Percentiles rank a stretch among this genome's conserved stretches.
Evolutionary conservation across 2,113 vertebrate species (phyloP).

Genomic region (Octodon degus): DNA sequence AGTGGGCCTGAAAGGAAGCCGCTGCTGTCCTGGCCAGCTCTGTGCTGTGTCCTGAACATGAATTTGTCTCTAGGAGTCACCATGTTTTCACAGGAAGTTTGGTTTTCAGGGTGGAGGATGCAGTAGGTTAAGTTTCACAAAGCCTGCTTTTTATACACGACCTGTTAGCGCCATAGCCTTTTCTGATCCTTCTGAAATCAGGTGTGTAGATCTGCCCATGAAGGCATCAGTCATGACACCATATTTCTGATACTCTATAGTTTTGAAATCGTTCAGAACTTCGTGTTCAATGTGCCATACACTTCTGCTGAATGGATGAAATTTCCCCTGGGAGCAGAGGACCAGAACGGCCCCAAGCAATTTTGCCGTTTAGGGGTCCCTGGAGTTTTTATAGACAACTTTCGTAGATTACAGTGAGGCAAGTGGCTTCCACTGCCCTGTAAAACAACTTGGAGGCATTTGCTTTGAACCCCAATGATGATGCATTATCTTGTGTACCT

Average conservation of each 20-base stretch:
- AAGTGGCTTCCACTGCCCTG: neutral
- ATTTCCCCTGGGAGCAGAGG: neutral
- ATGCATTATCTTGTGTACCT: neutral
- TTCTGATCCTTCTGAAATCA: neutral
- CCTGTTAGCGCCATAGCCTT: neutral
- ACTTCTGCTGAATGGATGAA: neutral
- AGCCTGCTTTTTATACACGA: slow-evolving; percentile 3
- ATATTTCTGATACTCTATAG: no score
- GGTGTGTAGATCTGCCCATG: neutral
- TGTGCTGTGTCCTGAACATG: neutral
- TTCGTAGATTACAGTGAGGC: neutral
- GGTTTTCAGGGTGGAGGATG: neutral
- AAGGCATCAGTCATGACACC: neutral
- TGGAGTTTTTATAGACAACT: neutral
- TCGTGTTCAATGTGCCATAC: neutral
- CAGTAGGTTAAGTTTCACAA: slow-evolving; percentile 42
- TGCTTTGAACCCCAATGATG: neutral
- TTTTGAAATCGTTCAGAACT: neutral
- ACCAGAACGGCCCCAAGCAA: neutral
- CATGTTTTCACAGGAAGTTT: slow-evolving; percentile 1
- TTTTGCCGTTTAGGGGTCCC: neutral
- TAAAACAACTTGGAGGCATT: neutral
- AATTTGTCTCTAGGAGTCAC: neutral
- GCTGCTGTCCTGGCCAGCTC: neutral
- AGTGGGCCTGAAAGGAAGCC: neutral